Percentiles rank a stretch among this genome's conserved stretches.
Conservation (phyloP, 2,797 vertebrate species). For the Pseudomugil gertrudae region DNA sequence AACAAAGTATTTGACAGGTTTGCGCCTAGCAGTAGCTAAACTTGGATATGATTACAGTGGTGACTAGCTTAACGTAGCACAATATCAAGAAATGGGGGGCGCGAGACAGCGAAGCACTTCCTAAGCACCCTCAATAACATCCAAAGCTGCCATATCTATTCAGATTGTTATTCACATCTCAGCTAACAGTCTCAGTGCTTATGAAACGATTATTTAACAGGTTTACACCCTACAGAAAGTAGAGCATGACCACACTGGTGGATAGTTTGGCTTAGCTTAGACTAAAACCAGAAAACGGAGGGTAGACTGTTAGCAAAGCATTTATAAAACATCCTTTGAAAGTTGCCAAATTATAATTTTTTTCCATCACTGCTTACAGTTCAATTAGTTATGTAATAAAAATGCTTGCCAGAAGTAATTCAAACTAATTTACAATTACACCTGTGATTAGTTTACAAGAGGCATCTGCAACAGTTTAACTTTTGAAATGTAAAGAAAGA, state of each 20-base stretch:
- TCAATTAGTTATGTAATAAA: background rate
- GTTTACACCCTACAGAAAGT: slow-evolving; percentile 5
- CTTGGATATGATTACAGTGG: background rate
- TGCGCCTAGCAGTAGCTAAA: slow-evolving; percentile 6
- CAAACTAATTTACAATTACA: no score
- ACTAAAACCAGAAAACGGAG: background rate
- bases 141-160: slow-evolving; percentile 4
- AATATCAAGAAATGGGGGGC: background rate
- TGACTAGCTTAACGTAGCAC: slow-evolving; percentile 1
- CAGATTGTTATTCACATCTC: background rate
- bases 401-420: background rate
- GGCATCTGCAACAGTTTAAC: background rate
- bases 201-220: background rate
- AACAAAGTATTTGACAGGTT: background rate
- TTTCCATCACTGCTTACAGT: background rate
- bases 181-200: background rate
- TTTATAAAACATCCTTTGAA: background rate
- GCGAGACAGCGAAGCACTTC: background rate
- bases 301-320: slow-evolving; percentile 1
- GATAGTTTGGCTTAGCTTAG: background rate
- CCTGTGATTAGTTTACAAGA: slow-evolving; percentile 16
- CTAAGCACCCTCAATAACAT: background rate
- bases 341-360: background rate
- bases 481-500: no score
- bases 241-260: background rate